Evolutionary conservation across 2,797 vertebrate species (phyloP).

Genomic region (Hydrophis major): DNA sequence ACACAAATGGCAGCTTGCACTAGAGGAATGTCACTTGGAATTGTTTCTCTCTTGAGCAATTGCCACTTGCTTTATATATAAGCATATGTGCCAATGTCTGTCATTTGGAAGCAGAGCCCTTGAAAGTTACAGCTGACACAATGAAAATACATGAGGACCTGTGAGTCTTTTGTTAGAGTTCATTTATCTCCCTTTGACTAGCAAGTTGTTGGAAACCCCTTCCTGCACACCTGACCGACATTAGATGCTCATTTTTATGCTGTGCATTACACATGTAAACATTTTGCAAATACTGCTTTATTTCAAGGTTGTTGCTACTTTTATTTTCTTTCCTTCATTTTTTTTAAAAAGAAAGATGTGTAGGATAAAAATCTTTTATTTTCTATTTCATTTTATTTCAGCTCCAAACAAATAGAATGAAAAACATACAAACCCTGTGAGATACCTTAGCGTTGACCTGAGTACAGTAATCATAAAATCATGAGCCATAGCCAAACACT

Average conservation of each 20-base stretch:
- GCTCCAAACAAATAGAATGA: not conserved
- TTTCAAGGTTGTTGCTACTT: not conserved
- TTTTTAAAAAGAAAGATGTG: not conserved
- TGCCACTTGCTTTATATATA: not conserved
- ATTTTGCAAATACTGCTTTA: not conserved
- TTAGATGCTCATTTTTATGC: slow-evolving; percentile 32
- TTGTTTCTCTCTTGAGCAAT: slow-evolving; percentile 36
- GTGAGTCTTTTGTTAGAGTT: slow-evolving; percentile 50
- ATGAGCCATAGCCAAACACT: not conserved
- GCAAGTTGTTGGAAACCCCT: slow-evolving; percentile 36
- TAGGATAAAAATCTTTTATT: not conserved
- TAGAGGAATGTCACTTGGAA: slow-evolving; percentile 39
- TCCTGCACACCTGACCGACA: not conserved
- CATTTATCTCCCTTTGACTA: slow-evolving; percentile 54
- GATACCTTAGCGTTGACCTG: not conserved
- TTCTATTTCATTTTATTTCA: not conserved
- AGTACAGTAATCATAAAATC: not conserved
- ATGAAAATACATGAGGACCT: slow-evolving; percentile 63
- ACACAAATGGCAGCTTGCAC: slow-evolving; percentile 8
- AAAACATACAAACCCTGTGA: not conserved
- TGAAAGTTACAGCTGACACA: slow-evolving; percentile 59
- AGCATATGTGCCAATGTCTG: slow-evolving; percentile 35
- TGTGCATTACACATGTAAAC: not conserved
- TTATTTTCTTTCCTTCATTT: not conserved
- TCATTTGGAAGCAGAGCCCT: slow-evolving; percentile 42